Evolutionary conservation across 2,113 vertebrate genomes (phyloP).

Genomic region (Oreochromis aureus): DNA sequence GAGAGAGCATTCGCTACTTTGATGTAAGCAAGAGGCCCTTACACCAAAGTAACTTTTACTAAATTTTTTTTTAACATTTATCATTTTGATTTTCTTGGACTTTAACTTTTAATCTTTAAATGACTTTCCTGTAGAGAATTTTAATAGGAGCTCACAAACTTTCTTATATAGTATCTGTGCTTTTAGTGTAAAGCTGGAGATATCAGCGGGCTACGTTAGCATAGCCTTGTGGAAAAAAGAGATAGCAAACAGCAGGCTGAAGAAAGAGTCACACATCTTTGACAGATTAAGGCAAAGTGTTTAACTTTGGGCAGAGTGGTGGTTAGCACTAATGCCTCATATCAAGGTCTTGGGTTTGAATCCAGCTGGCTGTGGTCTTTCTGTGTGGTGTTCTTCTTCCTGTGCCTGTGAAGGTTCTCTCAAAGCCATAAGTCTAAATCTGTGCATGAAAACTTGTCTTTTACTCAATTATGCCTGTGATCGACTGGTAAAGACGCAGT

Average conservation of each 20-base stretch:
- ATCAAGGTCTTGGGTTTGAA: neutral
- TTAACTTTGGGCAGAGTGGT: neutral
- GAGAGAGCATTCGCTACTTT: neutral
- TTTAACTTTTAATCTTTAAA: neutral
- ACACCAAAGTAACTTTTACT: neutral
- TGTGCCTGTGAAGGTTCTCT: neutral
- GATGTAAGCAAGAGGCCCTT: neutral
- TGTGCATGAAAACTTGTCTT: neutral
- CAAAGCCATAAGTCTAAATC: rapidly evolving
- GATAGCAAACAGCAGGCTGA: neutral
- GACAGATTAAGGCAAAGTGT: neutral
- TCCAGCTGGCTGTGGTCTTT: neutral
- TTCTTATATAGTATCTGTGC: neutral
- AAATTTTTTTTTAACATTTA: neutral
- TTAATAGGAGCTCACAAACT: neutral
- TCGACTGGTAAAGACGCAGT: neutral
- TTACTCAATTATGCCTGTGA: neutral
- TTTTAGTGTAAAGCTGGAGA: neutral
- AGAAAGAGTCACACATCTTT: neutral
- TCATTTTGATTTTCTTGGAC: neutral
- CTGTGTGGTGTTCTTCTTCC: neutral
- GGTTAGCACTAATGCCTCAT: neutral
- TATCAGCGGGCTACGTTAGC: neutral
- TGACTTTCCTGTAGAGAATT: neutral
- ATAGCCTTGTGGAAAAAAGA: neutral